Evolutionary conservation across 2,888 invertebrate genomes (phyloP).

Genomic region (Trimorus sp.): DNA sequence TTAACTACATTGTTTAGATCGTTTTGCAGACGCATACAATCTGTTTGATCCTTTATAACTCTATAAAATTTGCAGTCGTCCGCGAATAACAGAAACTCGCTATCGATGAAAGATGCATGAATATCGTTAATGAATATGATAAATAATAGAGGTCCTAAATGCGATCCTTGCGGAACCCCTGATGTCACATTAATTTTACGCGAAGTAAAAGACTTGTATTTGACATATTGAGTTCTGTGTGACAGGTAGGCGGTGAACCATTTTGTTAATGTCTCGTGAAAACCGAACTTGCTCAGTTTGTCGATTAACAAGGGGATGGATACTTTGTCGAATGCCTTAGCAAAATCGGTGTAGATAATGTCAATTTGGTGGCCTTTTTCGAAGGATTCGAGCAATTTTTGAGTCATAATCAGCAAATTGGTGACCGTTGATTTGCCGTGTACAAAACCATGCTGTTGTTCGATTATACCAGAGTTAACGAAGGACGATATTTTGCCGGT

Average conservation of each 20-base stretch:
- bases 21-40: background rate
- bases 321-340: background rate
- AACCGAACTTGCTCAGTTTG: background rate
- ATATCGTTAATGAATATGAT: background rate
- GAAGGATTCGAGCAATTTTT: background rate
- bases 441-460: background rate
- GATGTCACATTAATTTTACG: background rate
- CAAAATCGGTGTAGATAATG: background rate
- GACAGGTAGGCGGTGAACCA: background rate
- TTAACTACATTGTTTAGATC: background rate
- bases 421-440: background rate
- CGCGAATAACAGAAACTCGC: background rate
- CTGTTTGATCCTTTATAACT: background rate
- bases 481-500: background rate
- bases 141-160: background rate
- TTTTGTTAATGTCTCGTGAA: background rate
- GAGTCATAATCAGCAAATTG: background rate
- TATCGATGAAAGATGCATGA: background rate
- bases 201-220: background rate
- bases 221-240: background rate
- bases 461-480: background rate
- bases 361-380: no score
- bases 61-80: background rate
- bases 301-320: background rate
- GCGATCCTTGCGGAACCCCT: constrained; percentile 1